phyloP scores from a whole-genome alignment of 2,797 vertebrate genomes.

The Argentina silus region DNA sequence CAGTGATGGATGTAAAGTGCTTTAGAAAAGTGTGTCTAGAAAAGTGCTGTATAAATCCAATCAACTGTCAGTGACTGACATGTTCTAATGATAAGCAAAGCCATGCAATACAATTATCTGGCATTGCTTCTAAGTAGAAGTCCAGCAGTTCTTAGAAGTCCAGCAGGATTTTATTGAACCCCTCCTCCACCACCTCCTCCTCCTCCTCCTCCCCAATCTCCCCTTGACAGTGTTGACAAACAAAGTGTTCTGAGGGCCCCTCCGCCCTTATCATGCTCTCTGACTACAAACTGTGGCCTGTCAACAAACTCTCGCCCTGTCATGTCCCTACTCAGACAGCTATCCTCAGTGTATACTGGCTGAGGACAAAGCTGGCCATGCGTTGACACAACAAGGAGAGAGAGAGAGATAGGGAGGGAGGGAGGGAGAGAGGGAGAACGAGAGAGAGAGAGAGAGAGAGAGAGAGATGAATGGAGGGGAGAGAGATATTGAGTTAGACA shows the following conservation, averaged over 20 bases:
- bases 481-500: constrained; percentile 30
- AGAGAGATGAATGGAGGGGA: constrained; percentile 21
- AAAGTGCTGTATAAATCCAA: too few relatives aligned
- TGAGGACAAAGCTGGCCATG: constrained; percentile 22
- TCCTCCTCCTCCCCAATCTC: background rate
- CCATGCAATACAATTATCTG: background rate
- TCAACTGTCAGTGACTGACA: background rate
- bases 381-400: constrained; percentile 52
- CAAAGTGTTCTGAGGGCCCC: constrained; percentile 4
- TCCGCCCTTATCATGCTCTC: constrained; percentile 13
- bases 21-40: too few relatives aligned
- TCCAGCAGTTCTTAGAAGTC: background rate
- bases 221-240: constrained; percentile 17
- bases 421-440: background rate
- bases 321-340: constrained; percentile 39
- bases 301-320: constrained; percentile 39
- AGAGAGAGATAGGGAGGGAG: constrained; percentile 19
- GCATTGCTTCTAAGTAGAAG: background rate
- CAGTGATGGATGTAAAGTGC: too few relatives aligned
- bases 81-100: background rate
- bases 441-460: constrained; percentile 20
- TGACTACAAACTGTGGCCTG: constrained; percentile 11
- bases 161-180: background rate
- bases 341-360: constrained; percentile 38
- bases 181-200: background rate